Conservation (phyloP, 2,797 vertebrate species). For the Ciconia nigra region DNA sequence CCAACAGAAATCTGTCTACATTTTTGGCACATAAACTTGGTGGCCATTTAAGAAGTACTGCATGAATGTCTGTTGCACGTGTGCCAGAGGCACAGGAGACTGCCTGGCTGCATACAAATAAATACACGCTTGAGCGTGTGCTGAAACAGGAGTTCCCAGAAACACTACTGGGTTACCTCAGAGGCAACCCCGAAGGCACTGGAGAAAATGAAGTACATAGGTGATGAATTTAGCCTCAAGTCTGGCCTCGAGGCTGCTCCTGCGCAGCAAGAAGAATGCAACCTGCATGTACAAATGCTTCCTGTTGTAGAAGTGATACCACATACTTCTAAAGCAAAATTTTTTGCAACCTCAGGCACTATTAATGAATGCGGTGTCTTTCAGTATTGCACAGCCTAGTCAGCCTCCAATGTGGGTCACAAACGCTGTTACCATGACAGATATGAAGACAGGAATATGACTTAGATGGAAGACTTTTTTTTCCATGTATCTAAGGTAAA, state of each 20-base stretch:
- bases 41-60: background rate
- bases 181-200: background rate
- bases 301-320: background rate
- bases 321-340: background rate
- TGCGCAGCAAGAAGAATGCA: background rate
- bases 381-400: background rate
- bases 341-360: background rate
- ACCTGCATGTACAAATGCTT: background rate
- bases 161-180: background rate
- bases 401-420: background rate
- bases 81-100: background rate
- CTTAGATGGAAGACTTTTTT: background rate
- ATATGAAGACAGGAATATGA: background rate
- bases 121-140: accelerated
- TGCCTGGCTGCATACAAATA: background rate
- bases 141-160: background rate
- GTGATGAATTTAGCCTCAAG: background rate
- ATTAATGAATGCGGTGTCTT: background rate
- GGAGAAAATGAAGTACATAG: background rate
- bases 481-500: background rate
- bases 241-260: background rate
- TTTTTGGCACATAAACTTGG: background rate
- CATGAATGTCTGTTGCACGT: accelerated
- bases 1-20: background rate
- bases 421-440: background rate